Percentiles rank a stretch among this genome's conserved stretches.
These are phyloP conservation scores for Heterotilapia buettikoferi DNA, from an alignment of 2,113 vertebrate species.

Conservation along the genomic window DNA sequence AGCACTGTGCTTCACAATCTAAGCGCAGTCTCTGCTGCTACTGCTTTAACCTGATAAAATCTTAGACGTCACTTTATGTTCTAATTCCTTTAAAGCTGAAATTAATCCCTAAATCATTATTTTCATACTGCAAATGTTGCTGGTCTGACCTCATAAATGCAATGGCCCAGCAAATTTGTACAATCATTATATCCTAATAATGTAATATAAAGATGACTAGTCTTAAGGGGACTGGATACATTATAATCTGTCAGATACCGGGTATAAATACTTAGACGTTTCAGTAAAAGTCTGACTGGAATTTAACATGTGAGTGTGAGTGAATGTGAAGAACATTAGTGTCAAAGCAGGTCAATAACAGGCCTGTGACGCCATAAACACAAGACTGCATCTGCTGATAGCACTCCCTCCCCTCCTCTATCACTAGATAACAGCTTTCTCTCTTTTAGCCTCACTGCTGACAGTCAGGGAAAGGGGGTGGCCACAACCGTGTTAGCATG, in stretches of 20 bases:
- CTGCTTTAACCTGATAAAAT: background rate
- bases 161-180: background rate
- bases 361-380: background rate
- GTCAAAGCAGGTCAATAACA: background rate
- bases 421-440: conserved; percentile 48
- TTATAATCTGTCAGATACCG: background rate
- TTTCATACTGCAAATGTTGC: background rate
- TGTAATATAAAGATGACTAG: background rate
- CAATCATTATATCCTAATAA: background rate
- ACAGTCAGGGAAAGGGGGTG: background rate
- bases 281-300: background rate
- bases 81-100: background rate
- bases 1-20: background rate
- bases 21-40: fast-evolving
- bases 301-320: background rate
- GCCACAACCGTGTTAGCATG: background rate
- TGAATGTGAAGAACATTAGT: background rate
- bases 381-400: conserved; percentile 28
- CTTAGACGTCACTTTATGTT: background rate
- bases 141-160: background rate
- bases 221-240: background rate
- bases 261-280: background rate
- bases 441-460: background rate
- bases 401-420: background rate
- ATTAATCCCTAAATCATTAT: background rate